Base-by-base conservation (phyloP, 1,140 invertebrate genomes). In the Vanessa atalanta region DNA sequence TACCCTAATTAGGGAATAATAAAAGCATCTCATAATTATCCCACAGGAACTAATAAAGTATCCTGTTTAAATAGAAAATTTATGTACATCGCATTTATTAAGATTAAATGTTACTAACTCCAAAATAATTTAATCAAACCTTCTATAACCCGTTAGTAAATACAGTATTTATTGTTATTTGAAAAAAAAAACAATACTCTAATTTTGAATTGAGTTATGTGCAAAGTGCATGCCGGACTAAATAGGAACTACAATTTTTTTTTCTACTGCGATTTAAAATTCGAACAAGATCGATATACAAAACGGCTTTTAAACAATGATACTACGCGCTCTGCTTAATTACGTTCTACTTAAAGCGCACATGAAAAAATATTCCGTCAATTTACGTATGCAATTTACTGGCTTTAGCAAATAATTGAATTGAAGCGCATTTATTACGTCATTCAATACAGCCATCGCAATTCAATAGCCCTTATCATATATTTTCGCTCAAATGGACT, bases 401-500 rank as follows among this genome's bases (percentile, higher is more conserved):
- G 57, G 57, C 57, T 61, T 61, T 61, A 61, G 57, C 31, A 61
- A 61, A 61, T 61, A 65, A 65, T 65, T 65, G 37, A 65, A 65
- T 65, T 63, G 68, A 63, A 48, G 43, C 57, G 47, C 47, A 70
- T 70, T 70, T 70, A 70, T 70, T 70, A 63, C 68, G 68, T 70
- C 68, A 70, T 70, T 70, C 68, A 70, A 70, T 70, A 31, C 57
- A 70, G 57, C 57, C 57, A 70, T 60, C 68, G 66, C 66, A 31
- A 50, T 70, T 63, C 55, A 70, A 70, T 70, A 61, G 68, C 57
- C 57, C 68, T 70, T 70, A 70, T 70, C 68, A 70, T 70, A 70
- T 70, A 70, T 70, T 70, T 70, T 70, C 68, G 68, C 68, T 70
- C 57, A 70, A 60, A 70, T 70, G 68, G 68, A 70, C 68, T 70